A percentile compares a stretch with the other conserved stretches of the same genome.
Conservation (phyloP, 2,797 vertebrate genomes). For the Mallotus villosus region DNA sequence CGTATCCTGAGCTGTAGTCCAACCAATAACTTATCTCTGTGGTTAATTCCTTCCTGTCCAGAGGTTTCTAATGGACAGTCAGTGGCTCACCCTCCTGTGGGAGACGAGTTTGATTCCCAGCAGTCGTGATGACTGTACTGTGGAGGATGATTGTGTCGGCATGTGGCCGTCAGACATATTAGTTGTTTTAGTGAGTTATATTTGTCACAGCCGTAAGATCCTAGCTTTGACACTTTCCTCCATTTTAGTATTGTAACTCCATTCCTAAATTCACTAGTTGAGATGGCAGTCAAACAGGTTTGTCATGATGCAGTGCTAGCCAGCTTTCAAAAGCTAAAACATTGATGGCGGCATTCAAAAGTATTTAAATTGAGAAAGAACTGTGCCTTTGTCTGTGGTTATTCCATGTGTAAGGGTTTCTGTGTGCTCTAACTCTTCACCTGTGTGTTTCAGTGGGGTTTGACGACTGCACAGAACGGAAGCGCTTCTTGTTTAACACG, state of each 20-base stretch:
- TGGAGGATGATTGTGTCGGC: background rate
- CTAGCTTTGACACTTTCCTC: no score
- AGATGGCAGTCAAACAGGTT: no score
- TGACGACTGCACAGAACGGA: conserved; percentile 55
- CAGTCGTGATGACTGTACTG: background rate
- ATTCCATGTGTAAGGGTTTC: background rate
- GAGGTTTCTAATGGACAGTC: background rate
- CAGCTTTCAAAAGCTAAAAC: no score
- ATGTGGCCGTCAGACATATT: background rate
- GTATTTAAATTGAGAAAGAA: background rate
- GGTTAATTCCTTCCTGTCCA: background rate
- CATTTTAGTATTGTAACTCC: no score
- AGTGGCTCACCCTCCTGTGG: no score
- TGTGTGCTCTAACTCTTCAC: background rate
- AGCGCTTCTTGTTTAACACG: conserved; percentile 32
- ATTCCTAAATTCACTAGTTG: no score
- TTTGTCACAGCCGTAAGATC: no score
- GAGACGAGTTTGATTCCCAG: no score
- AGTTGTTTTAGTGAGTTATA: background rate
- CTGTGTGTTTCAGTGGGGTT: conserved; percentile 61
- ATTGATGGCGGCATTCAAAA: background rate
- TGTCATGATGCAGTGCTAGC: no score
- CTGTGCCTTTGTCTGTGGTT: background rate
- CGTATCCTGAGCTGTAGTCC: background rate
- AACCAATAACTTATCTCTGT: background rate